Conservation (phyloP, 2,797 vertebrate genomes). For the Clarias fuscus region DNA sequence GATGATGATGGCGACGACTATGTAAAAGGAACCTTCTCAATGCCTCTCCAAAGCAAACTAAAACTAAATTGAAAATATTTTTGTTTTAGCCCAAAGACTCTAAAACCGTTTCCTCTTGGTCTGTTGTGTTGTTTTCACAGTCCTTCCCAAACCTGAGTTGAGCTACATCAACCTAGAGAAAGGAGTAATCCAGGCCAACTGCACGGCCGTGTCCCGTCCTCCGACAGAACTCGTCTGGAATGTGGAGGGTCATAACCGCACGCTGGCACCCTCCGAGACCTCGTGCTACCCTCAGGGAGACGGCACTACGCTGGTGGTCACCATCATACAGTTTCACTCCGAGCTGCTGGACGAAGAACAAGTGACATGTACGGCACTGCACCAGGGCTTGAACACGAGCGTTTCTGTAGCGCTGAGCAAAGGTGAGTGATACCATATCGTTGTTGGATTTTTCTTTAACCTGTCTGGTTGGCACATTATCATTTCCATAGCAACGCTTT, state of each 20-base stretch:
- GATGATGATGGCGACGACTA: too few species aligned
- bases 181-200: slow-evolving; percentile 74
- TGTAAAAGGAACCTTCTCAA: background rate
- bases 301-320: slow-evolving; percentile 72
- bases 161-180: slow-evolving; percentile 54
- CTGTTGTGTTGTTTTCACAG: slow-evolving; percentile 58
- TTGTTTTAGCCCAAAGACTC: background rate
- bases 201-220: slow-evolving; percentile 71
- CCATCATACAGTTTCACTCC: slow-evolving; percentile 67
- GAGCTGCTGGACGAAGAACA: slow-evolving; percentile 58
- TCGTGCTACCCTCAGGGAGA: slow-evolving; percentile 65
- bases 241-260: slow-evolving; percentile 65
- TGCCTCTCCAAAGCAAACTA: too few species aligned
- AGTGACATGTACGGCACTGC: slow-evolving; percentile 70
- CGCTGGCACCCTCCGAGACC: slow-evolving; percentile 63
- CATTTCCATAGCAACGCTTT: background rate
- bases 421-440: slow-evolving; percentile 56
- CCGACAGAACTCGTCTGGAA: slow-evolving; percentile 70
- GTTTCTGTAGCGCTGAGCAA: slow-evolving; percentile 60
- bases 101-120: background rate
- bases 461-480: background rate
- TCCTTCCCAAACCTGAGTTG: slow-evolving; percentile 73
- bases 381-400: slow-evolving; percentile 68
- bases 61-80: background rate
- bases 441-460: background rate